phyloP scores from a whole-genome alignment of 2,888 invertebrate species.

The Allacma fusca region DNA sequence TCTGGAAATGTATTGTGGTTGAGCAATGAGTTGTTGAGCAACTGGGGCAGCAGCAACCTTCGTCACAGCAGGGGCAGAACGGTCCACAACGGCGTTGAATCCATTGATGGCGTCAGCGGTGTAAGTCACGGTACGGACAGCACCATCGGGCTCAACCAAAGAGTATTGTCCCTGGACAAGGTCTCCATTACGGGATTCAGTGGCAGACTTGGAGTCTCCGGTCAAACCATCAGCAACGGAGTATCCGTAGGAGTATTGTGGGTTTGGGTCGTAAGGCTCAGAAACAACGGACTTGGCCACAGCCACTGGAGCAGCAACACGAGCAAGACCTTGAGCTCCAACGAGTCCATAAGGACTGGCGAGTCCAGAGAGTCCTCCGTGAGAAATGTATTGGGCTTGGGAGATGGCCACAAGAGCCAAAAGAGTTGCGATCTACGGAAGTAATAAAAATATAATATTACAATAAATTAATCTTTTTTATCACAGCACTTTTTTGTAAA shows the following conservation, averaged over 20 bases:
- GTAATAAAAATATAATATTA: neutral
- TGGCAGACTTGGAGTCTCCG: conserved; percentile 46
- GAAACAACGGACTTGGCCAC: conserved; percentile 25
- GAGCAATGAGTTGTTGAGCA: neutral
- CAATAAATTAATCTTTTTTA: too few species aligned
- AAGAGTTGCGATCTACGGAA: conserved; percentile 32
- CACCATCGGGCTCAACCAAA: conserved; percentile 47
- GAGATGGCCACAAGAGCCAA: conserved; percentile 37
- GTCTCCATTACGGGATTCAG: conserved; percentile 34
- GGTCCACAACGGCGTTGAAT: conserved; percentile 46
- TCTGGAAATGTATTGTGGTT: too few species aligned
- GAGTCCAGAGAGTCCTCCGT: neutral
- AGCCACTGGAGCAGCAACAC: conserved; percentile 1
- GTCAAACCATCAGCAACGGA: conserved; percentile 45
- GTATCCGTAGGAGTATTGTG: conserved; percentile 52
- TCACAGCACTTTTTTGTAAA: too few species aligned
- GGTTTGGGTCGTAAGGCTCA: conserved; percentile 51
- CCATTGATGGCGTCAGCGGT: conserved; percentile 46
- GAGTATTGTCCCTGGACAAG: conserved; percentile 47
- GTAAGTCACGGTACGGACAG: conserved; percentile 47
- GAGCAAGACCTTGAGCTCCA: too few species aligned
- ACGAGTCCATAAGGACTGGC: neutral
- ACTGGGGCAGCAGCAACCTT: conserved; percentile 14
- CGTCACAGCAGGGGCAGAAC: conserved; percentile 28
- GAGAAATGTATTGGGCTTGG: conserved; percentile 17